Conservation (phyloP, 2,797 vertebrate genomes). For the Urosaurus nigricauda region DNA sequence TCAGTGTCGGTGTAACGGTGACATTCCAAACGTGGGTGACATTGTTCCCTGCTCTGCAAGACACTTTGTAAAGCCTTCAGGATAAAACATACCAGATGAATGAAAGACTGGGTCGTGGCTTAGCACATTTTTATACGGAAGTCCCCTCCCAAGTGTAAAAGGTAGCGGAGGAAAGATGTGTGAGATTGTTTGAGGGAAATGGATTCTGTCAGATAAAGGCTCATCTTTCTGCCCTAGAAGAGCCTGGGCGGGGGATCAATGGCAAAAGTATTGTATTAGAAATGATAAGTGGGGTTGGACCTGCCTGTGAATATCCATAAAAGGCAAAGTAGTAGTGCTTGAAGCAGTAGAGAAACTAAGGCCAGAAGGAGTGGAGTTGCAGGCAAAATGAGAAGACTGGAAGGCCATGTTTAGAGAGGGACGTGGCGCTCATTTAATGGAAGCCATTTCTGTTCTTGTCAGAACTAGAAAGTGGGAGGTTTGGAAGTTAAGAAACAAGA, state of each 20-base stretch:
- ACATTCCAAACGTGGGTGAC: constrained; percentile 67
- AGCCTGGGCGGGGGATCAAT: neutral
- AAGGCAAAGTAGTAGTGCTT: constrained; percentile 1
- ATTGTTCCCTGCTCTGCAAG: constrained; percentile 48
- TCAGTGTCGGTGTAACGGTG: constrained; percentile 62
- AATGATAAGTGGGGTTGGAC: constrained; percentile 17
- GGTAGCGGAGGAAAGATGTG: neutral
- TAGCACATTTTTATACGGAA: constrained; percentile 29
- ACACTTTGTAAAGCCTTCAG: constrained; percentile 59
- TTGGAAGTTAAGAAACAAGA: neutral
- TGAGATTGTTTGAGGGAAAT: neutral
- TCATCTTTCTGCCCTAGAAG: constrained; percentile 11
- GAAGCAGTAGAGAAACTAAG: neutral
- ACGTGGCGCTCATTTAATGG: neutral
- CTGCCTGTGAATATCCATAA: constrained; percentile 18
- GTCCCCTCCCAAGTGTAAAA: neutral
- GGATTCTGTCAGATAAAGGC: constrained; percentile 22
- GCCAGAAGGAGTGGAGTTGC: neutral
- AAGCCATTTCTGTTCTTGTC: constrained; percentile 10
- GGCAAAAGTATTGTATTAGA: constrained; percentile 7
- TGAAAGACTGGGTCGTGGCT: constrained; percentile 31
- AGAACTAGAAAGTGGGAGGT: neutral
- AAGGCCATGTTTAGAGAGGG: neutral
- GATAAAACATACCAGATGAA: constrained; percentile 58
- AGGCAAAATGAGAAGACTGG: neutral